Evolutionary conservation across 2,888 invertebrate genomes (phyloP).

Genomic region (Ochlodes sylvanus): DNA sequence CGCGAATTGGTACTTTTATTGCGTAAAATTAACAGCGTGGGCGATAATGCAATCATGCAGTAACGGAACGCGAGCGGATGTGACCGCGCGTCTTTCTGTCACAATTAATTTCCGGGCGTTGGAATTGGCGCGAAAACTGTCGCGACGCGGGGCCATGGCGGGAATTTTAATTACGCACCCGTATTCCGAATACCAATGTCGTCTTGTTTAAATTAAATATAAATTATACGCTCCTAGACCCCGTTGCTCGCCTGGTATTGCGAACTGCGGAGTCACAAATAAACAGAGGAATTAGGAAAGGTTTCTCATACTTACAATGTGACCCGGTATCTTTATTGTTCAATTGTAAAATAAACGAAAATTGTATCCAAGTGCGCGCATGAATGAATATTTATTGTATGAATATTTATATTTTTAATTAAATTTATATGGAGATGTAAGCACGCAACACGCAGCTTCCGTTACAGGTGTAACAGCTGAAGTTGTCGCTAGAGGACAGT

Average conservation of each 20-base stretch:
- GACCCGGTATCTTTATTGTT: conserved; percentile 14
- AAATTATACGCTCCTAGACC: conserved; percentile 84
- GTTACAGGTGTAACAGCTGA: conserved; percentile 3
- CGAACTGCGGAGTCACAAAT: conserved; percentile 76
- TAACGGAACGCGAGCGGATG: conserved; percentile 81
- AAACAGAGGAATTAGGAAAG: conserved; percentile 49
- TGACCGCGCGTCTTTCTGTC: conserved; percentile 84
- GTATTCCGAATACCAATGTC: conserved; percentile 83
- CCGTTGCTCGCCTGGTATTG: conserved; percentile 75
- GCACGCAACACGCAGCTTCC: background rate
- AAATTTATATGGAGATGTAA: conserved; percentile 1
- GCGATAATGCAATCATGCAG: conserved; percentile 55
- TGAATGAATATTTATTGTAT: background rate
- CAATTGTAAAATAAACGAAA: conserved; percentile 4
- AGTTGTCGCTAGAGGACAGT: background rate
- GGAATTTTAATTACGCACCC: conserved; percentile 84
- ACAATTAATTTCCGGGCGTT: conserved; percentile 85
- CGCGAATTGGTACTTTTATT: conserved; percentile 39
- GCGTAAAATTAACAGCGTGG: conserved; percentile 40
- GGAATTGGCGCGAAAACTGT: conserved; percentile 86
- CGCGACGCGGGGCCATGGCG: conserved; percentile 72
- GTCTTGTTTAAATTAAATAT: conserved; percentile 84
- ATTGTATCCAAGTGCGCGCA: background rate
- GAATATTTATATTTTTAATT: conserved; percentile 4
- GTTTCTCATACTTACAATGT: conserved; percentile 16